Base-by-base conservation (phyloP, 2,797 vertebrate species). In the Jordanella pulchra region DNA sequence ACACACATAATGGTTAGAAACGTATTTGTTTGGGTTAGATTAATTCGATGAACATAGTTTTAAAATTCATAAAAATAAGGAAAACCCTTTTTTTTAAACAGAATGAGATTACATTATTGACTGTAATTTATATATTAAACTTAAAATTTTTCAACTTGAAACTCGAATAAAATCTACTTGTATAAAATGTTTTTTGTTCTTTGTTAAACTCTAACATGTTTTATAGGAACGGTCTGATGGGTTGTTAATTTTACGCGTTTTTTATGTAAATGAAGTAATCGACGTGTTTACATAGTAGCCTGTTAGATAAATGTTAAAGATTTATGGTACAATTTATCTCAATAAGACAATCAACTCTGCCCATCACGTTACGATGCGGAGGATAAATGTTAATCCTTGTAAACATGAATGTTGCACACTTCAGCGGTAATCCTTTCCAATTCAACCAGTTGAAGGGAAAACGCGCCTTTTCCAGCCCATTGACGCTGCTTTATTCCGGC, bases 391-490 rank as follows among this genome's bases (percentile, higher is more conserved):
- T 44, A 25, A 75, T 42, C 51, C 64, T 48, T 64, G 75, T 15
- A 39, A 73, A 76, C 75, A 60, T 73, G 71, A 71, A 82, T 78
- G 83, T 69, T 73, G 68, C 85, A 23, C 79, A 74, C 81, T 80
- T 74, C 61, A 23, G 21, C 78, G 76, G 82, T 84, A 88, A 90
- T 89, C 87, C 83, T 69, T 78, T 77, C 85, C 77, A 39, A 76
- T 89, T 87, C 72, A 79, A 28, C 83, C 84, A 87, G 89, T 86
- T 85, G 86, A 85, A 85, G 85, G 78, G 78, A 85, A 84, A 87
- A 88, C 87, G 82, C 30, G 54, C 64, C 80, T 83, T 80, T 90
- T 87, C 76, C 87, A 85, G 86, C 86, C 86, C 84, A 84, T 86
- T 91, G 89, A 86, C 71, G 69, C 72, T 10, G 84, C 86, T 80